Evolutionary conservation across 2,888 invertebrate species (phyloP), one percentile per base, ranked within the genome.

Genomic region (Drosophila niveifrons): DNA sequence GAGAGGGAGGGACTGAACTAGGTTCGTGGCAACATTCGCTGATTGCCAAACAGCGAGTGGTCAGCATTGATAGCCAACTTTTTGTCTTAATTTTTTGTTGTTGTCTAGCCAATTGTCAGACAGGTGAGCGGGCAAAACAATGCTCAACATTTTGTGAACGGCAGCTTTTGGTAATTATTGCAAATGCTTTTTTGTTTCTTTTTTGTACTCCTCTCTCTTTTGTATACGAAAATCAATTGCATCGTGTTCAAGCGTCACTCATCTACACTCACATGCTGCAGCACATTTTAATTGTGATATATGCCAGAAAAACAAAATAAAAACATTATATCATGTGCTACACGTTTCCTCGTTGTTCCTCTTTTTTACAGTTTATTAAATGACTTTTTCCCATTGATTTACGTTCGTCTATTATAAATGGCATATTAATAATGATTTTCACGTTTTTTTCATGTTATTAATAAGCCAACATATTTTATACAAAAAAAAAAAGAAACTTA

Each of bases 31-130:
- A 59, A 18, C 47, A 36, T 23, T 34, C 57, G 34, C 50, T 64
- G 64, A 64, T 56, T 52, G 75, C 57, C 71, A 58, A 29, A 47
- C 52, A 34, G 61, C 66, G 61, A 63, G 47, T 77, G 76, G 66
- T 58, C 76, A 64, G 65, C 65, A 55, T 66, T 80, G 78, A 78
- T 78, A 62, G 64, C 58, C 43, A 11, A 36, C 57, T 84, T 88
- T 82, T 80, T 88, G 85, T 88, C 77, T 85, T 77, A 69, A 36
- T 18, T 41, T 28, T 46, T 52, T 50, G 13, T 29, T 61, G 64
- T 66, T 63, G 80, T 75, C 76, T 79, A 61, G 80, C 71, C 80
- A 75, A 76, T 79, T 79, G 63, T 55, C 23, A 17, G 48, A 50
- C 48, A 31, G 56, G 58, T 57, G 57, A 18, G 47, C 34, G 1